Evolutionary conservation across 2,888 invertebrate species (phyloP).

Genomic region (Bellardia bayeri): DNA sequence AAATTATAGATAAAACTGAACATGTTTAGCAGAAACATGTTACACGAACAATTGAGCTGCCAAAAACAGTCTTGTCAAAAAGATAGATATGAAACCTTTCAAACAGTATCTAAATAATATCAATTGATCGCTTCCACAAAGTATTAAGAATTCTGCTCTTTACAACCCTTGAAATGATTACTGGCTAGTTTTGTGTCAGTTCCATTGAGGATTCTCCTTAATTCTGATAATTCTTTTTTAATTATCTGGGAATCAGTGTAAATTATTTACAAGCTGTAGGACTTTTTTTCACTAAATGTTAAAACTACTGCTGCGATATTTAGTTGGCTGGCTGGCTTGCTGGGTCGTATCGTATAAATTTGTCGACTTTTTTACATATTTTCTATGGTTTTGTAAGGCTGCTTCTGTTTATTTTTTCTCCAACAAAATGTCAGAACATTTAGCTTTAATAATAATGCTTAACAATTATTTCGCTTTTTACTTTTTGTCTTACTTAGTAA

Average conservation of each 20-base stretch:
- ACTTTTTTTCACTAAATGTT: constrained; percentile 24
- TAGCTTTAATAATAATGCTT: constrained; percentile 61
- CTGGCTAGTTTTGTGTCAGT: no score
- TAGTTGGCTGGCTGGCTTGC: constrained; percentile 20
- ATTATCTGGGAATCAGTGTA: constrained; percentile 9
- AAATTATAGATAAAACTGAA: no score
- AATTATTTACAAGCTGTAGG: constrained; percentile 11
- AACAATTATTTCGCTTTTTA: constrained; percentile 65
- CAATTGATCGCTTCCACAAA: no score
- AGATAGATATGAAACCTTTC: no score
- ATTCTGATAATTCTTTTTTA: no score
- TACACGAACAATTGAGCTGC: no score
- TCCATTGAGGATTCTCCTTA: no score
- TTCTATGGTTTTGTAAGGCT: neutral
- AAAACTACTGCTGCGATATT: constrained; percentile 28
- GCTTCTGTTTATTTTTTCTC: neutral
- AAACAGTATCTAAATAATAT: no score
- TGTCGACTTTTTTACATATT: constrained; percentile 18
- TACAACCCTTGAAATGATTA: no score
- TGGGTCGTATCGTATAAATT: constrained; percentile 36
- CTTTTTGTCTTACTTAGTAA: neutral
- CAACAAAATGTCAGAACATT: constrained; percentile 51
- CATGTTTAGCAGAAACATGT: no score
- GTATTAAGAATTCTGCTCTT: no score
- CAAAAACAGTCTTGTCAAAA: no score